Evolutionary conservation across 2,888 invertebrate species (phyloP).

Genomic region (Strigamia maritima): DNA sequence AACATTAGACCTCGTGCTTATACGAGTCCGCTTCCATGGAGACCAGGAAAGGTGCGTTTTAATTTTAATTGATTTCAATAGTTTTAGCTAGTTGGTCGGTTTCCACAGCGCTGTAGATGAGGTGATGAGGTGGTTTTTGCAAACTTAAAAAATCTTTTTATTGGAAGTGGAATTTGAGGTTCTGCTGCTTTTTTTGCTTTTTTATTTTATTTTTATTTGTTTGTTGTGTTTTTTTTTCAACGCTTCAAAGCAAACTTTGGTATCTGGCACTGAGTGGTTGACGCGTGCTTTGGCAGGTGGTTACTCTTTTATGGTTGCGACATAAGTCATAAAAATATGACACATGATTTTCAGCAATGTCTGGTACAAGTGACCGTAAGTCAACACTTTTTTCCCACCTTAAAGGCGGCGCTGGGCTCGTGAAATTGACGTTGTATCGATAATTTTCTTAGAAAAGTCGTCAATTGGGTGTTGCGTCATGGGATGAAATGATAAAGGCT

Average conservation of each 20-base stretch:
- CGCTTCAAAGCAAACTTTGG: not conserved
- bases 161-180: not conserved
- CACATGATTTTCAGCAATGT: not conserved
- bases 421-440: not conserved
- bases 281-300: constrained; percentile 1
- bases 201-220: not conserved
- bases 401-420: not conserved
- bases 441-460: not conserved
- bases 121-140: not conserved
- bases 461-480: not conserved
- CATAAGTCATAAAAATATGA: constrained; percentile 3
- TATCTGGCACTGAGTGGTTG: not conserved
- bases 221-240: not conserved
- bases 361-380: not conserved
- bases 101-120: too few species aligned
- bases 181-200: not conserved
- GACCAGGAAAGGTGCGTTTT: not conserved
- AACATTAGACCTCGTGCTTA: not conserved
- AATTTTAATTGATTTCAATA: not conserved
- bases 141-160: not conserved
- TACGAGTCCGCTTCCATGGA: not conserved
- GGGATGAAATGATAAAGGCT: not conserved
- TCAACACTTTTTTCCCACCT: not conserved
- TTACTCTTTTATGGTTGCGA: not conserved
- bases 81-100: not conserved